phyloP scores from a whole-genome alignment of 1,140 invertebrate genomes.

The Brachionus rotundiformis region DNA sequence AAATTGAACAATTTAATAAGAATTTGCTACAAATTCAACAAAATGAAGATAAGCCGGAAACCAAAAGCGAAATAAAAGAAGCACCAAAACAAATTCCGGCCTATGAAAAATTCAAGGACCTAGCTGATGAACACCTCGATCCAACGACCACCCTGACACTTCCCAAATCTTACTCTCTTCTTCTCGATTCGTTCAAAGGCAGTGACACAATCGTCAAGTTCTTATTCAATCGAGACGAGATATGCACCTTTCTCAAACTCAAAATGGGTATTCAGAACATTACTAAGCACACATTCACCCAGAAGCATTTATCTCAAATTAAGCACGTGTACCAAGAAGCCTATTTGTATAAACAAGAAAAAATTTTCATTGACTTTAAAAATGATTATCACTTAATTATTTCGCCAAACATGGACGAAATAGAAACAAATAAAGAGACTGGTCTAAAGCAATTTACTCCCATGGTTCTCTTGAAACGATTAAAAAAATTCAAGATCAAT shows the following conservation, averaged over 20 bases:
- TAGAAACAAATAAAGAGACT: conserved; percentile 26
- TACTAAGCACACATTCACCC: conserved; percentile 16
- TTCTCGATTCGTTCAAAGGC: conserved; percentile 41
- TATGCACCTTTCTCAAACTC: conserved; percentile 44
- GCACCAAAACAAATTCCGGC: conserved; percentile 1
- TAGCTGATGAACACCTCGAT: conserved; percentile 17
- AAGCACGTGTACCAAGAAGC: conserved; percentile 24
- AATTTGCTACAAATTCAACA: conserved; percentile 37
- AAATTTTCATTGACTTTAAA: conserved; percentile 51
- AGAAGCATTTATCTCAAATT: conserved; percentile 32
- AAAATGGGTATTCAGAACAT: conserved; percentile 49
- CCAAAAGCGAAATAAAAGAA: background rate
- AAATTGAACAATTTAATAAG: conserved; percentile 46
- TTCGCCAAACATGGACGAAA: conserved; percentile 34
- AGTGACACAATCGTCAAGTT: conserved; percentile 50
- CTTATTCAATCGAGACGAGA: conserved; percentile 46
- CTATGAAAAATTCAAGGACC: conserved; percentile 40
- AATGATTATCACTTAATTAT: conserved; percentile 49
- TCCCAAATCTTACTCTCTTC: conserved; percentile 6
- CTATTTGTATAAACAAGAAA: conserved; percentile 33
- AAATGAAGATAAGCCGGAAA: background rate
- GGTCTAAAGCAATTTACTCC: conserved; percentile 35
- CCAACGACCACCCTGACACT: conserved; percentile 1
- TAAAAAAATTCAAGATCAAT: conserved; percentile 44
- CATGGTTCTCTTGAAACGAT: conserved; percentile 17